phyloP scores from a whole-genome alignment of 1,140 invertebrate genomes.

The Trichonephila inaurata region DNA sequence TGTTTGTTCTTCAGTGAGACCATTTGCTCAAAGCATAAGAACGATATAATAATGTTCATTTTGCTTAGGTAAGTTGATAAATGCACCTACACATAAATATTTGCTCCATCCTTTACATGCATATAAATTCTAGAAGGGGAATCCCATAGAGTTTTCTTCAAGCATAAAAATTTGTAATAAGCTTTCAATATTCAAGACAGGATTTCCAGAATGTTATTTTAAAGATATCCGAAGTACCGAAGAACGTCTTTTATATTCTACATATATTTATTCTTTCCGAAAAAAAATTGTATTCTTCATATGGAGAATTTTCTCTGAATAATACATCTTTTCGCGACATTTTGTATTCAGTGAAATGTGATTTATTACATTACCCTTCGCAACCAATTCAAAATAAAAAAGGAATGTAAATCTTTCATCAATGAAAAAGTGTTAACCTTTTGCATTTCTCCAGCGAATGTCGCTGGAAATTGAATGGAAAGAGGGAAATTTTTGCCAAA shows the following conservation, averaged over 20 bases:
- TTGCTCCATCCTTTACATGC: too few relatives aligned
- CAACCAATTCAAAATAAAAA: background rate
- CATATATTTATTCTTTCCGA: background rate
- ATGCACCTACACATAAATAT: too few relatives aligned
- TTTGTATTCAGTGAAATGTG: constrained; percentile 1
- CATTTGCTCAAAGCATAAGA: too few relatives aligned
- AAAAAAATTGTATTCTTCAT: background rate
- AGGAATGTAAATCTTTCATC: background rate
- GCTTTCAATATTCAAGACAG: background rate
- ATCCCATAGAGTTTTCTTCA: too few relatives aligned
- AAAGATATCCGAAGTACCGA: background rate
- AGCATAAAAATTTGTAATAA: too few relatives aligned
- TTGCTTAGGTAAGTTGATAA: too few relatives aligned
- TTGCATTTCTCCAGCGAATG: background rate
- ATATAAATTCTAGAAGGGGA: too few relatives aligned
- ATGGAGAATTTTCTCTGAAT: background rate
- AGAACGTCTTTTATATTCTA: background rate
- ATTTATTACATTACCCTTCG: background rate
- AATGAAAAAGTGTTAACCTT: background rate
- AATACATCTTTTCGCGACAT: background rate
- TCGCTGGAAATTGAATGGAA: background rate
- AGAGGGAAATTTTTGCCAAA: background rate
- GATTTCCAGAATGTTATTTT: background rate
- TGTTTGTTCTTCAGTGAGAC: too few relatives aligned
- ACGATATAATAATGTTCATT: too few relatives aligned